phyloP scores from a whole-genome alignment of 2,797 vertebrate species.

The Anguilla anguilla region DNA sequence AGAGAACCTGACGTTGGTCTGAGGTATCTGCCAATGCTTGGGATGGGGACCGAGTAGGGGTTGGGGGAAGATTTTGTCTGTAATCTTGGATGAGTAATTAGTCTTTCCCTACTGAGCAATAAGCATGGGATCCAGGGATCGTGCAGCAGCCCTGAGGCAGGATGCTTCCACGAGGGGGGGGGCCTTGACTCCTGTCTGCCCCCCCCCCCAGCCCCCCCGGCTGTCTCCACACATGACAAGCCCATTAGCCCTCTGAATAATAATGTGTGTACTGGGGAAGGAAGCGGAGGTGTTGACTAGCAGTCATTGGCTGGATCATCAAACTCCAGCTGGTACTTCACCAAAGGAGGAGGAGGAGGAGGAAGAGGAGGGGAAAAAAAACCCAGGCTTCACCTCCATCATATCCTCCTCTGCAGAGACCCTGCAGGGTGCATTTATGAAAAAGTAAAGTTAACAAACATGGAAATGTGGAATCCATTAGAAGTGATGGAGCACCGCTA shows the following conservation, averaged over 20 bases:
- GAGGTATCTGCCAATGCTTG: background rate
- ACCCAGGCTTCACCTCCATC: background rate
- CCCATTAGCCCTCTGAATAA: background rate
- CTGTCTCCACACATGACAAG: background rate
- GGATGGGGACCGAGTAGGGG: background rate
- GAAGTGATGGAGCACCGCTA: background rate
- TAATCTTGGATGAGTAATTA: background rate
- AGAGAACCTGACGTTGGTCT: background rate
- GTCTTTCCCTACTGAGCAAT: background rate
- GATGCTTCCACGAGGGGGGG: background rate
- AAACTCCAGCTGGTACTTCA: background rate
- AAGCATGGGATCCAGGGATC: background rate
- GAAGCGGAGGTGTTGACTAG: background rate
- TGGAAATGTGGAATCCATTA: constrained; percentile 1
- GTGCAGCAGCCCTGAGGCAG: background rate
- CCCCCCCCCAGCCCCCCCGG: background rate
- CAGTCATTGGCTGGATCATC: background rate
- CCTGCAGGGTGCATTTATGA: background rate
- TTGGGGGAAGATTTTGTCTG: background rate
- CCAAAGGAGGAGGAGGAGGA: background rate
- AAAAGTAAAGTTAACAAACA: background rate
- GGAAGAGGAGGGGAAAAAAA: background rate
- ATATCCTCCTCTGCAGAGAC: background rate
- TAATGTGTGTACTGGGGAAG: background rate
- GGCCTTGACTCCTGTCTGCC: background rate